Evolutionary conservation across 2,797 vertebrate genomes (phyloP).

Genomic region (Tenualosa thibaudeaui): DNA sequence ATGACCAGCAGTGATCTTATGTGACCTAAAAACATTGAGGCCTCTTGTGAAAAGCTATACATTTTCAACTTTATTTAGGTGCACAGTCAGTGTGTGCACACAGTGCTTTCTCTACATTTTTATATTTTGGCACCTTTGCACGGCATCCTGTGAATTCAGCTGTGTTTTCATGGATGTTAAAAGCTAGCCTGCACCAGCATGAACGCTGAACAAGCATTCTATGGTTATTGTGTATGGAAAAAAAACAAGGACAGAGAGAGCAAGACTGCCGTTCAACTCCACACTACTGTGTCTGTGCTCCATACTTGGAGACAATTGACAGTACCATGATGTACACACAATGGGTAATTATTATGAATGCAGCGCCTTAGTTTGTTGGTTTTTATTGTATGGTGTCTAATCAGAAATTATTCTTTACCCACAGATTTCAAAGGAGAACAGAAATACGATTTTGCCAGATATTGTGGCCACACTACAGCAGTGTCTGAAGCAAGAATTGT

Average conservation of each 20-base stretch:
- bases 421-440: slow-evolving; percentile 91
- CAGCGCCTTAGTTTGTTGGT: not conserved
- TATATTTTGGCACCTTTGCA: not conserved
- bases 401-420: slow-evolving; percentile 24
- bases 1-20: not conserved
- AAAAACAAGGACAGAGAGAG: not conserved
- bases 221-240: not conserved
- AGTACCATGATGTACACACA: not conserved
- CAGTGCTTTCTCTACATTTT: not conserved
- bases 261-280: not conserved
- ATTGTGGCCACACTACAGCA: slow-evolving; percentile 78
- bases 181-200: not conserved
- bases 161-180: not conserved
- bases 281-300: not conserved
- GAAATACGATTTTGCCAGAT: slow-evolving; percentile 79
- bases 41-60: not conserved
- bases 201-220: not conserved
- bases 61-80: not conserved
- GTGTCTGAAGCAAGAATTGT: slow-evolving; percentile 65
- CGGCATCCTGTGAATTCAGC: too few relatives aligned
- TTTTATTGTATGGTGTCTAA: not conserved
- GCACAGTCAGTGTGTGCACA: too few relatives aligned
- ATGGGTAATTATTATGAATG: not conserved
- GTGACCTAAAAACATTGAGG: not conserved
- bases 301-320: not conserved